Evolutionary conservation across 2,113 vertebrate species (phyloP).

Genomic region (Colinus virginianus): DNA sequence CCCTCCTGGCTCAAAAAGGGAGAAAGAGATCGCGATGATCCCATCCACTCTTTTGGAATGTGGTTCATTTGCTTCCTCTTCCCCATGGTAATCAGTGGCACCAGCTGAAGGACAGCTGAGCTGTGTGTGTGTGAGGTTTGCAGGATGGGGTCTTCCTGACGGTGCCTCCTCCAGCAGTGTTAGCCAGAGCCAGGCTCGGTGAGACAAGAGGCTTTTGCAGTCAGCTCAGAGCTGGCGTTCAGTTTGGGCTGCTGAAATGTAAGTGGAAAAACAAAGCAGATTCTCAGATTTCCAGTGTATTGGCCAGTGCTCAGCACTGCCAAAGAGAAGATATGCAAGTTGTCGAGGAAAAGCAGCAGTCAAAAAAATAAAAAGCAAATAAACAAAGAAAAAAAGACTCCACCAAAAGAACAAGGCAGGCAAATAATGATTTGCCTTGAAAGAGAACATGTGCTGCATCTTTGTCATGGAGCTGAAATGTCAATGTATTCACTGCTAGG

Average conservation of each 20-base stretch:
- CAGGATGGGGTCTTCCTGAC: neutral
- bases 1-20: neutral
- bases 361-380: neutral
- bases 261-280: constrained; percentile 1
- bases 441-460: neutral
- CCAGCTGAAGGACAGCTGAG: neutral
- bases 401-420: neutral
- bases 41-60: neutral
- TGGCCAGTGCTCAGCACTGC: constrained; percentile 1
- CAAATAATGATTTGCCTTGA: neutral
- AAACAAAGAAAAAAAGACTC: neutral
- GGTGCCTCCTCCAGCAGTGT: neutral
- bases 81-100: neutral
- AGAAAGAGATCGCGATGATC: accelerated
- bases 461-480: constrained; percentile 49
- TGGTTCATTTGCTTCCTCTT: neutral
- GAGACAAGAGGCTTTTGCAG: neutral
- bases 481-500: constrained; percentile 42
- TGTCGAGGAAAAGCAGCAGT: constrained; percentile 3
- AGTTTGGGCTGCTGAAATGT: neutral
- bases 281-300: neutral
- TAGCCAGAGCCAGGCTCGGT: accelerated
- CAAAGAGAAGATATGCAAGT: neutral
- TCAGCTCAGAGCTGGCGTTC: neutral
- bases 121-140: neutral